phyloP scores from a whole-genome alignment of 2,113 vertebrate genomes.

The Mungos mungo region DNA sequence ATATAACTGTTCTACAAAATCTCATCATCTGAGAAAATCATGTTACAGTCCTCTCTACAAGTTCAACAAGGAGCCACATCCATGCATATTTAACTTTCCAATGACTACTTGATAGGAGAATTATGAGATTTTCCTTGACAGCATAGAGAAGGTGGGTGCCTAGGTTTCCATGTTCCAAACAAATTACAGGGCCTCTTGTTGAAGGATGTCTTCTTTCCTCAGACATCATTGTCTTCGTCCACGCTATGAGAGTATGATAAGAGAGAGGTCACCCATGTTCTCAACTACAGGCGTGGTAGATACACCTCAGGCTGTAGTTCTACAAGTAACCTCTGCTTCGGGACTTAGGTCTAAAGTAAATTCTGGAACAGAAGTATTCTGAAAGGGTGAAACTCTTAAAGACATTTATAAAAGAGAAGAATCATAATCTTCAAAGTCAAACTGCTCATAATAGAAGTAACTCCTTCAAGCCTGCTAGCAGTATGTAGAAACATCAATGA shows the following conservation, averaged over 20 bases:
- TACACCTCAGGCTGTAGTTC: not conserved
- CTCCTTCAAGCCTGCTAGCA: not conserved
- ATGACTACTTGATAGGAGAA: not conserved
- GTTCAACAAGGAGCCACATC: fast-evolving
- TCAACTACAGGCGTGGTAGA: fast-evolving
- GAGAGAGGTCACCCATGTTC: not conserved
- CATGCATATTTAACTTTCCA: not conserved
- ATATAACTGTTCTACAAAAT: slow-evolving; percentile 56
- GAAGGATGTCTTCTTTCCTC: not conserved
- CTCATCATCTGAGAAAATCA: slow-evolving; percentile 43
- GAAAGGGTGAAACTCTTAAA: not conserved
- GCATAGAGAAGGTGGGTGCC: not conserved
- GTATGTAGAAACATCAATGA: not conserved
- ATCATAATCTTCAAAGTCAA: not conserved
- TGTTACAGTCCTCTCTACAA: not conserved
- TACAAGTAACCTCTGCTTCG: not conserved
- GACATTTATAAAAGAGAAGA: not conserved
- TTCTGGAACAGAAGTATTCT: not conserved
- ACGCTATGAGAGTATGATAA: not conserved
- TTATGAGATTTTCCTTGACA: not conserved
- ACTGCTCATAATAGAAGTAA: not conserved
- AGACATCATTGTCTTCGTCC: not conserved
- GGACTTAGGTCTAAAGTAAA: not conserved
- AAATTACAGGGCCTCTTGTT: not conserved
- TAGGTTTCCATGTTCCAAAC: not conserved